Evolutionary conservation across 2,797 vertebrate genomes (phyloP).

Genomic region (Gastrophryne carolinensis): DNA sequence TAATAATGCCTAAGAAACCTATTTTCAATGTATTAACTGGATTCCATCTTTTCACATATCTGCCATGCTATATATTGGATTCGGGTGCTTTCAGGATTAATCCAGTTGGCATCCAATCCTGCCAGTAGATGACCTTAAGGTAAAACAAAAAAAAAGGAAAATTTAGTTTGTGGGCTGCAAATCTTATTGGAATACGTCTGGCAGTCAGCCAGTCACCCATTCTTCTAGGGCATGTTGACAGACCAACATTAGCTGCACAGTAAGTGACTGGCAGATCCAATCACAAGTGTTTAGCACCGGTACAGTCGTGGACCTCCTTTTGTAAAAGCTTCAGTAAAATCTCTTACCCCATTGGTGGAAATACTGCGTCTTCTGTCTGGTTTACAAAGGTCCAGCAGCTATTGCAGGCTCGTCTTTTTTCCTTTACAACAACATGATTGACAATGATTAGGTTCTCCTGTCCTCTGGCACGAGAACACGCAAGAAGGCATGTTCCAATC

Average conservation of each 20-base stretch:
- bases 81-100: constrained; percentile 57
- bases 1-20: constrained; percentile 31
- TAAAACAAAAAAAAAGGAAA: constrained; percentile 50
- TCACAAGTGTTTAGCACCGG: constrained; percentile 60
- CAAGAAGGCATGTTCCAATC: constrained; percentile 59
- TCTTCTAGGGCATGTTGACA: constrained; percentile 62
- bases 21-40: constrained; percentile 28
- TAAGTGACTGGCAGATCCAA: constrained; percentile 58
- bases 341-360: constrained; percentile 9
- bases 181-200: constrained; percentile 56
- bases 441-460: constrained; percentile 75
- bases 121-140: constrained; percentile 58
- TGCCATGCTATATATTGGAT: constrained; percentile 53
- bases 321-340: constrained; percentile 2
- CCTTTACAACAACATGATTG: constrained; percentile 64
- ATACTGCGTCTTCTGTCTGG: constrained; percentile 1
- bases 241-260: constrained; percentile 59
- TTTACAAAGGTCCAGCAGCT: background rate
- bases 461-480: constrained; percentile 71
- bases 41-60: constrained; percentile 54
- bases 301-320: constrained; percentile 6
- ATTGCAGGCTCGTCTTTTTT: constrained; percentile 54
- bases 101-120: constrained; percentile 58
- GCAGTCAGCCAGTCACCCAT: constrained; percentile 24
- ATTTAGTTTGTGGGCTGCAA: constrained; percentile 55